phyloP scores from a whole-genome alignment of 2,797 vertebrate species.

The Lycodopsis pacificus region DNA sequence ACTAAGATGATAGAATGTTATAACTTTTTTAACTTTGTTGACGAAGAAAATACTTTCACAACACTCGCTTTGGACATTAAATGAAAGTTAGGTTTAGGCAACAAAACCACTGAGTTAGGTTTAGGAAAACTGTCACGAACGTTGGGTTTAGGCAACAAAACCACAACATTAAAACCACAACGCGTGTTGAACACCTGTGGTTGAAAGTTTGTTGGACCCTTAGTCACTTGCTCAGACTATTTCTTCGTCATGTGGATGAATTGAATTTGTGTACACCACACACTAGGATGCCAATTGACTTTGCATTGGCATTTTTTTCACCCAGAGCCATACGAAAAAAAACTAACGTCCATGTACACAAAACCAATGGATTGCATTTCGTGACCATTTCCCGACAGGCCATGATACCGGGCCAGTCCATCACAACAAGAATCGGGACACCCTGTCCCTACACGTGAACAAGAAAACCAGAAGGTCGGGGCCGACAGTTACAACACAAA shows the following conservation, averaged over 20 bases:
- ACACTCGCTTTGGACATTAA: neutral
- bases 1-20: neutral
- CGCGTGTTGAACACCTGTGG: neutral
- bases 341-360: neutral
- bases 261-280: neutral
- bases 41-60: neutral
- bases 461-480: too few relatives aligned
- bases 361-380: too few relatives aligned
- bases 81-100: too few relatives aligned
- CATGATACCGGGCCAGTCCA: too few relatives aligned
- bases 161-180: neutral
- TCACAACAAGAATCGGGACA: too few relatives aligned
- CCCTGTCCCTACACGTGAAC: neutral
- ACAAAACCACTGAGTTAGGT: too few relatives aligned
- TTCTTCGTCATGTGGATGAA: neutral
- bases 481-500: neutral
- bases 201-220: neutral
- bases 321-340: neutral
- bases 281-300: neutral
- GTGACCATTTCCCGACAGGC: too few relatives aligned
- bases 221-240: neutral
- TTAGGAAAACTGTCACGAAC: too few relatives aligned
- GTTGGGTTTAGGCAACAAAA: too few relatives aligned
- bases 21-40: neutral
- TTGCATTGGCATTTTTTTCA: neutral